Conservation (phyloP, 2,888 invertebrate species). For the Arenicola marina region DNA sequence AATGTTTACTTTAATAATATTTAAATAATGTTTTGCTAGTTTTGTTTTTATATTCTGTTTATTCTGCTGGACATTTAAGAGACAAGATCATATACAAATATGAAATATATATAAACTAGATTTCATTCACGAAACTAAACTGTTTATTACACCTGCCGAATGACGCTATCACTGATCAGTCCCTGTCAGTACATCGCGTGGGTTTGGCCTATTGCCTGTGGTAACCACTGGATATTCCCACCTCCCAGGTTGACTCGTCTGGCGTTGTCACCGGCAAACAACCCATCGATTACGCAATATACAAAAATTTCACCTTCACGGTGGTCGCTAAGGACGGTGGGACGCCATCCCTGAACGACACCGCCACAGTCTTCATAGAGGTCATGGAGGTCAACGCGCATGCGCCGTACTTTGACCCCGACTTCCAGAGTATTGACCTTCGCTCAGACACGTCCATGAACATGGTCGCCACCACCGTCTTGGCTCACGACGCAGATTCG, state of each 20-base stretch:
- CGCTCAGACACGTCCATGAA: slow-evolving; percentile 35
- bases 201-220: too few species aligned
- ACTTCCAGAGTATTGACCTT: slow-evolving; percentile 44
- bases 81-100: too few species aligned
- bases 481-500: slow-evolving; percentile 44
- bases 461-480: slow-evolving; percentile 14
- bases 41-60: too few species aligned
- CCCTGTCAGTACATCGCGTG: too few species aligned
- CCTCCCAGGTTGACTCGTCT: slow-evolving; percentile 5
- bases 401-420: slow-evolving; percentile 38
- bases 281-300: slow-evolving; percentile 5
- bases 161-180: too few species aligned
- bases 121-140: too few species aligned
- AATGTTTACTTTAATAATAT: too few species aligned
- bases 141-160: too few species aligned
- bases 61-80: too few species aligned
- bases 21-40: too few species aligned
- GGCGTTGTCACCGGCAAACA: slow-evolving; percentile 7
- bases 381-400: slow-evolving; percentile 46
- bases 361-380: slow-evolving; percentile 34
- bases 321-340: slow-evolving; percentile 7
- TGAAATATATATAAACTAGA: too few species aligned
- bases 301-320: slow-evolving; percentile 9
- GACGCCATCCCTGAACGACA: slow-evolving; percentile 7
- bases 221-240: background rate